phyloP scores from a whole-genome alignment of 2,797 vertebrate species.

The Pempheris klunzingeri region DNA sequence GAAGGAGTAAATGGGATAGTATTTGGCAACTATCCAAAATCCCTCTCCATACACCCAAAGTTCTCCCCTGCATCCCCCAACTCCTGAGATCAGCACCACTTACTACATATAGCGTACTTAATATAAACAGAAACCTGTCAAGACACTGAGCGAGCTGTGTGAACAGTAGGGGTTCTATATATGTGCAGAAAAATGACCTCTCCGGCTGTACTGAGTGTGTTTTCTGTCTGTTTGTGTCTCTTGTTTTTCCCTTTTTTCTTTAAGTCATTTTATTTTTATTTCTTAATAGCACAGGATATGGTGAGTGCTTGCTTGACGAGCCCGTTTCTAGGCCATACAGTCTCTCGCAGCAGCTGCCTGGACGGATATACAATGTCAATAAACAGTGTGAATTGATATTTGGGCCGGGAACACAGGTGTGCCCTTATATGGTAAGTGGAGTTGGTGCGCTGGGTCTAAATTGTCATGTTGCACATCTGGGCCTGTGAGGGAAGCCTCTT shows the following conservation, averaged over 20 bases:
- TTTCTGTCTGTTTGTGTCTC: slow-evolving; percentile 82
- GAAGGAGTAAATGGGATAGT: slow-evolving; percentile 1
- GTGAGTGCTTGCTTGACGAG: slow-evolving; percentile 98
- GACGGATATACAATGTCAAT: slow-evolving; percentile 95
- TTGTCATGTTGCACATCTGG: slow-evolving; percentile 48
- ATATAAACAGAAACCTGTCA: slow-evolving; percentile 42
- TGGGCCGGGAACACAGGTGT: slow-evolving; percentile 97
- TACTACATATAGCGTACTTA: slow-evolving; percentile 21
- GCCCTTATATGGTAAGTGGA: slow-evolving; percentile 98
- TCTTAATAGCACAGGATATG: slow-evolving; percentile 96
- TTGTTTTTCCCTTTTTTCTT: slow-evolving; percentile 78
- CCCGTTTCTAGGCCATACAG: slow-evolving; percentile 92
- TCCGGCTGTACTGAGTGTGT: slow-evolving; percentile 74
- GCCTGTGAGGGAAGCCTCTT: slow-evolving; percentile 33
- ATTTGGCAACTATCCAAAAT: slow-evolving; percentile 22
- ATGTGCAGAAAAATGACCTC: slow-evolving; percentile 60
- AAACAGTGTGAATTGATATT: slow-evolving; percentile 99
- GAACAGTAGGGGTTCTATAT: slow-evolving; percentile 33
- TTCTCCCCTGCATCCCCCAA: slow-evolving; percentile 1
- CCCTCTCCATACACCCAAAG: slow-evolving; percentile 8
- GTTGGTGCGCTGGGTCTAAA: slow-evolving; percentile 26
- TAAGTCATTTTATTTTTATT: slow-evolving; percentile 85
- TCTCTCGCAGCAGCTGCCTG: slow-evolving; percentile 94
- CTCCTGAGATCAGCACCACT: slow-evolving; percentile 11
- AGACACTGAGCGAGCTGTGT: slow-evolving; percentile 27